Conservation (phyloP, 2,113 vertebrate species). For the Chinchilla lanigera region DNA sequence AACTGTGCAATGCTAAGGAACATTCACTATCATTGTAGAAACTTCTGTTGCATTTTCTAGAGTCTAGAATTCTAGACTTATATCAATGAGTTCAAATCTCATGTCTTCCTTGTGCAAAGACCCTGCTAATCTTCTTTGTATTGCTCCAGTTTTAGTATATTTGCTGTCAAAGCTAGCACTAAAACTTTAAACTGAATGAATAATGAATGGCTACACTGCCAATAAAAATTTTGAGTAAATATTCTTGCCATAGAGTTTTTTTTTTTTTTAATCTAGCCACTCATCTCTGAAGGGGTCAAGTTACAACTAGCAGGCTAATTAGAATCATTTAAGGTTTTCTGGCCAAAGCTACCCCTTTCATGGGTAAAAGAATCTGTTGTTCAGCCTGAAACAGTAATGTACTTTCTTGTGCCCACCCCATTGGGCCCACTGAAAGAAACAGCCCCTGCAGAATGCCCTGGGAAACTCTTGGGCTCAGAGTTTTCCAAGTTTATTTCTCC, state of each 20-base stretch:
- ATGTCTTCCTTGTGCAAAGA: neutral
- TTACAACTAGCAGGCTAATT: neutral
- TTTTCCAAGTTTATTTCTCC: neutral
- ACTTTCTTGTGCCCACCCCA: neutral
- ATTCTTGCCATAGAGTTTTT: neutral
- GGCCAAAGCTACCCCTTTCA: neutral
- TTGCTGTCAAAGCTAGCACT: neutral
- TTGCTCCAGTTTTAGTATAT: neutral
- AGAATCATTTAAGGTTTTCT: neutral
- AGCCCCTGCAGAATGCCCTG: rapidly evolving
- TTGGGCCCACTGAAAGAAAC: neutral
- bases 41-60: neutral
- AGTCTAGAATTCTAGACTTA: neutral
- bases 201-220: neutral
- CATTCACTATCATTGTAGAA: neutral
- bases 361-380: neutral
- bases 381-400: neutral
- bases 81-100: neutral
- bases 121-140: neutral
- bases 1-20: neutral
- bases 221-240: neutral
- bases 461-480: neutral
- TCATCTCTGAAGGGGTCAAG: neutral
- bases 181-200: neutral
- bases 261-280: neutral